phyloP scores from a whole-genome alignment of 2,888 invertebrate genomes.

The Druceiella hillmani region DNA sequence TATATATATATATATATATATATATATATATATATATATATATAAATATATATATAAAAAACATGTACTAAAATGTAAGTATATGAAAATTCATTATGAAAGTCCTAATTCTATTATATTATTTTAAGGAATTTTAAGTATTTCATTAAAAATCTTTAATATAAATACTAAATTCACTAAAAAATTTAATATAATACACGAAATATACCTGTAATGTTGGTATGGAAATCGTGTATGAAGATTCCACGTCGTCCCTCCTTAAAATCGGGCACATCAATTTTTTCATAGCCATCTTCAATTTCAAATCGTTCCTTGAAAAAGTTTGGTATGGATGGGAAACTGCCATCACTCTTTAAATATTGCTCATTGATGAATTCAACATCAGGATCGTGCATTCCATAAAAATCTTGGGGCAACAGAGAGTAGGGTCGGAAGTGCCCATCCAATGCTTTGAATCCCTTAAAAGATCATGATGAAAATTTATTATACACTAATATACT shows the following conservation, averaged over 20 bases:
- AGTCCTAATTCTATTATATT: too few relatives aligned
- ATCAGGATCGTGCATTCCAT: conserved; percentile 9
- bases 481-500: too few relatives aligned
- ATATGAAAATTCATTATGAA: too few relatives aligned
- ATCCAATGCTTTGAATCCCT: too few relatives aligned
- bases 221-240: conserved; percentile 89
- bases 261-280: conserved; percentile 82
- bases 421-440: too few relatives aligned
- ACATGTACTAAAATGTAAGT: too few relatives aligned
- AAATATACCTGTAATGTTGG: conserved; percentile 57
- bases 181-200: conserved; percentile 3
- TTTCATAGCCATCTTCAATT: conserved; percentile 73
- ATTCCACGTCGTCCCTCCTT: conserved; percentile 74
- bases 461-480: too few relatives aligned
- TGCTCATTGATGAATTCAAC: conserved; percentile 1
- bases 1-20: too few relatives aligned
- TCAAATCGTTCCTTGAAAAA: conserved; percentile 78
- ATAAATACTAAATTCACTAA: conserved; percentile 12
- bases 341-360: conserved; percentile 16
- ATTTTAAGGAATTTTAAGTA: too few relatives aligned
- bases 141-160: background rate
- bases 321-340: too few relatives aligned
- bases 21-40: too few relatives aligned
- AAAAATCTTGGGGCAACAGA: conserved; percentile 15
- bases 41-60: too few relatives aligned